phyloP scores from a whole-genome alignment of 1,140 invertebrate genomes.

The Antheraea mylitta region DNA sequence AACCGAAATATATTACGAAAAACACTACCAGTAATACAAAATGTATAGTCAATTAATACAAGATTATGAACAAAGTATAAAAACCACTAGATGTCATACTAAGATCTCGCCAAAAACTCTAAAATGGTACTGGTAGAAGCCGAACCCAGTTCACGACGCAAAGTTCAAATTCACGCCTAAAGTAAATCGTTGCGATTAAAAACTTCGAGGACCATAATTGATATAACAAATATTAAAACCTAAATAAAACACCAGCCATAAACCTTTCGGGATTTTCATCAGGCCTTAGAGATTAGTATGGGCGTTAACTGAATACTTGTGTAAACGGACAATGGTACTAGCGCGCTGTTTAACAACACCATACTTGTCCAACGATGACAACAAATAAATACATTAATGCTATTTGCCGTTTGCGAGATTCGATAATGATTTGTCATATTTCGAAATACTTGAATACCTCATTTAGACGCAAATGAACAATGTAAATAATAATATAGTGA shows the following conservation, averaged over 20 bases:
- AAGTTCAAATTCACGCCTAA: neutral
- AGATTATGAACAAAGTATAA: no score
- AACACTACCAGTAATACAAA: no score
- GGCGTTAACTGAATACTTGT: conserved; percentile 1
- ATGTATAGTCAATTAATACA: no score
- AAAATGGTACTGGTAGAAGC: no score
- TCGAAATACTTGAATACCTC: conserved; percentile 11
- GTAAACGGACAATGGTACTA: neutral
- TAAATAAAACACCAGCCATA: neutral
- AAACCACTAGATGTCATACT: no score
- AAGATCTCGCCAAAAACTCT: no score
- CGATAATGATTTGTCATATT: conserved; percentile 13
- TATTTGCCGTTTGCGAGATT: conserved; percentile 9
- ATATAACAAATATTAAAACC: neutral
- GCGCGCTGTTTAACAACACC: conserved; percentile 10
- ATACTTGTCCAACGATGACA: conserved; percentile 5
- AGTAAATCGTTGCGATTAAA: neutral
- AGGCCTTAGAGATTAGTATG: neutral
- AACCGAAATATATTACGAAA: no score
- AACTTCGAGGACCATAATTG: neutral
- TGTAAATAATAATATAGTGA: conserved; percentile 5
- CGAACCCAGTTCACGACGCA: no score
- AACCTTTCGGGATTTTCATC: neutral
- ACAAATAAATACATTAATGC: conserved; percentile 5
- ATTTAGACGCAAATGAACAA: conserved; percentile 7